Evolutionary conservation across 1,140 invertebrate species (phyloP).

Genomic region (Macrobrachium rosenbergii): DNA sequence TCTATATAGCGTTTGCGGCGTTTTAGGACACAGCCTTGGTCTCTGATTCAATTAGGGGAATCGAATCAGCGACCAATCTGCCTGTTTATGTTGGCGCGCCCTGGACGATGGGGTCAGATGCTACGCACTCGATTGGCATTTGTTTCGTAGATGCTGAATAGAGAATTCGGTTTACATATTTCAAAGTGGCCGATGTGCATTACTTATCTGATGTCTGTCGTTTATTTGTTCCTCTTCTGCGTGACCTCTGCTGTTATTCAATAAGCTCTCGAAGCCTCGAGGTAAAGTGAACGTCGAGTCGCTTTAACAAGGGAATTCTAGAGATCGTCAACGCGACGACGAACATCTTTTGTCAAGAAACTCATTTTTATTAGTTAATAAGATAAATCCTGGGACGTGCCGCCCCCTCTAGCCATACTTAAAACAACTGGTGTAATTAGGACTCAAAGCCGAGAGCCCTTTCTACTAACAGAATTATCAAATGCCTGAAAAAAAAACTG

Average conservation of each 20-base stretch:
- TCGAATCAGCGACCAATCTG: conserved; percentile 61
- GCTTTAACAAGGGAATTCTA: no score
- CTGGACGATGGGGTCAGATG: conserved; percentile 46
- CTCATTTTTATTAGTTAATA: no score
- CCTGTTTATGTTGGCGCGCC: conserved; percentile 56
- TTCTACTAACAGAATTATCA: no score
- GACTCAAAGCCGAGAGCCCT: no score
- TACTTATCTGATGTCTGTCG: neutral
- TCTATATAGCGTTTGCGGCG: conserved; percentile 43
- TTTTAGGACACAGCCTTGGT: conserved; percentile 50
- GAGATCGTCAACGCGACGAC: no score
- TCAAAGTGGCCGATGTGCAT: neutral
- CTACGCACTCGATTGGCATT: conserved; percentile 48
- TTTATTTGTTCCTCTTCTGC: neutral
- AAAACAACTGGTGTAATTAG: no score
- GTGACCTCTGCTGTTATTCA: neutral
- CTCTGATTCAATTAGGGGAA: conserved; percentile 59
- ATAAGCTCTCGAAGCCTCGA: no score
- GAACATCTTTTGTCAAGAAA: no score
- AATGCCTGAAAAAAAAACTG: no score
- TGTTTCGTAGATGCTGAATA: conserved; percentile 54
- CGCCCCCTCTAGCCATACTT: no score
- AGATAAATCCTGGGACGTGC: no score
- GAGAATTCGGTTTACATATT: conserved; percentile 43
- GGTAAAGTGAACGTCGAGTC: no score